Evolutionary conservation across 2,113 vertebrate genomes (phyloP), one percentile per base, ranked within the genome.

Genomic region (Nerophis ophidion): DNA sequence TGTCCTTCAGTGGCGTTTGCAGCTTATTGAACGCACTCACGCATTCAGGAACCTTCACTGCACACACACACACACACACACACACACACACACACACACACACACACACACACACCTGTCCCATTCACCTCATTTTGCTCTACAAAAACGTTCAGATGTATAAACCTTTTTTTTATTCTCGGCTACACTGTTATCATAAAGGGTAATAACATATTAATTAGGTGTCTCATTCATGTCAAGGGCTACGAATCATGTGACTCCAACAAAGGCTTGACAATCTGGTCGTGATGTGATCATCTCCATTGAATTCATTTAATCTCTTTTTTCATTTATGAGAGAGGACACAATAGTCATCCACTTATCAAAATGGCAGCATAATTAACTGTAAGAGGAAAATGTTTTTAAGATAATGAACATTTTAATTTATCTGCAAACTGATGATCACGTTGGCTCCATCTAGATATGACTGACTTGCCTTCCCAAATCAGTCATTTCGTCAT

Each of bases 361-460:
- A 85, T 87, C 87, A 87, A 88, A 88, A 85, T 77, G 66, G 58
- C 36, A 55, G 63, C 77, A 77, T 84, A 84, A 86, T 89, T 86
- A 89, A 88, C 81, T 85, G 71, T 79, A 87, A 84, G 77, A 79
- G 65, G 70, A 77, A 73, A 74, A 65, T 65, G 66, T 79, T 78
- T 78, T 76, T 59, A 71, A 81, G 72, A 81, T 84, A 81, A 85
- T 72, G 74, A 79, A 85, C 66, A 78, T 81, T 68, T 68, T 48
- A 80, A 80, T 63, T 81, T 76, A 67, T 74, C 48, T 73, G 67
- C 72, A 74, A 81, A 68, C 61, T 17, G 33, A 60, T 52, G 61
- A 63, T 44, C 61, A 74, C 76, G 65, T 77, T 69, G 59, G 72
- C 69, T 66, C 53, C 68, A 75, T 70, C 60, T 72, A 68, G 63